Conservation (phyloP, 2,888 invertebrate species). For the Formica aserva region DNA sequence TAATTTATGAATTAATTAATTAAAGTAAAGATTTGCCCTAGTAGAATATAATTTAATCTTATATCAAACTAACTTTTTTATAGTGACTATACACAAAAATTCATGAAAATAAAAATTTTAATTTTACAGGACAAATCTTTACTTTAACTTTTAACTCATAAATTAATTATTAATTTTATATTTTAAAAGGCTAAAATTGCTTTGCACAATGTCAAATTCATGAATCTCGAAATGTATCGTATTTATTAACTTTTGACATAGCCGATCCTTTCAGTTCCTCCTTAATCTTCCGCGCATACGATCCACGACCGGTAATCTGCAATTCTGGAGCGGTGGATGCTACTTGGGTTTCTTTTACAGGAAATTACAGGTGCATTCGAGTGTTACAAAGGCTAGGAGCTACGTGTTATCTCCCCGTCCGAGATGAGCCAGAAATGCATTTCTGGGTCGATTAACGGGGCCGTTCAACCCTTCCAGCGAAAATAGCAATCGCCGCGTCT, state of each 20-base stretch:
- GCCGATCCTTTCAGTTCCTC: neutral
- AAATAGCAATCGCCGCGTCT: slow-evolving; percentile 20
- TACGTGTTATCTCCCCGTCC: neutral
- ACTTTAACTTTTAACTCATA: too few species aligned
- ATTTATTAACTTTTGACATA: slow-evolving; percentile 25
- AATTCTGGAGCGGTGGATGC: slow-evolving; percentile 31
- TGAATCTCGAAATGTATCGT: too few species aligned
- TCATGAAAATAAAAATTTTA: too few species aligned
- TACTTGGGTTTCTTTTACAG: slow-evolving; percentile 34
- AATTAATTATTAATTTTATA: too few species aligned
- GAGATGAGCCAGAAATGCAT: slow-evolving; percentile 8
- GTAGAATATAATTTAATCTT: too few species aligned
- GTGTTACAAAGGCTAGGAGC: slow-evolving; percentile 38
- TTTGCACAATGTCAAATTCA: too few species aligned
- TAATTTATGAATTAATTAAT: too few species aligned
- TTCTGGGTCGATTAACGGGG: slow-evolving; percentile 54
- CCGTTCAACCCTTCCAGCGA: slow-evolving; percentile 29
- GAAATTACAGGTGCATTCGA: slow-evolving; percentile 54
- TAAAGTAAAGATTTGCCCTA: too few species aligned
- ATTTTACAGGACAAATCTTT: too few species aligned
- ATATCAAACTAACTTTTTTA: too few species aligned
- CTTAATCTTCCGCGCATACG: slow-evolving; percentile 61
- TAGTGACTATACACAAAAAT: too few species aligned
- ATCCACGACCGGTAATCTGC: slow-evolving; percentile 41
- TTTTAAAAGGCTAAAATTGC: too few species aligned